Evolutionary conservation across 1,140 invertebrate species (phyloP).

Genomic region (Macrostomum lignano): DNA sequence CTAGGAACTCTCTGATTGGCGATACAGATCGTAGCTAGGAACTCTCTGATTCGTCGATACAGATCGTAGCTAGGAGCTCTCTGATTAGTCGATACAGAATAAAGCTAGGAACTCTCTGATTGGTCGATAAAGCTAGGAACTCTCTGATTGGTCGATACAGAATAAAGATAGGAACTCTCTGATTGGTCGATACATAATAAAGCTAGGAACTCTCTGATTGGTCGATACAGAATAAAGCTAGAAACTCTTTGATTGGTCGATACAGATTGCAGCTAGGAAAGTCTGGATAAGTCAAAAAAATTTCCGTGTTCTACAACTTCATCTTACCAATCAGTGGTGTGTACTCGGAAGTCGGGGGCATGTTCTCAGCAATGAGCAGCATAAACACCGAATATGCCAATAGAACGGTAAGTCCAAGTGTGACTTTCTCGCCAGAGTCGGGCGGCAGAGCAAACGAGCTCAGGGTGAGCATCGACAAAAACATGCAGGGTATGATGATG

Average conservation of each 20-base stretch:
- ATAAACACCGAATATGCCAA: slow-evolving; percentile 99
- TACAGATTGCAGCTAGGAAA: not conserved
- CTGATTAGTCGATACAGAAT: no score
- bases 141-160: no score
- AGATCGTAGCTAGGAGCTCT: no score
- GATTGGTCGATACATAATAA: not conserved
- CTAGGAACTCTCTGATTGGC: no score
- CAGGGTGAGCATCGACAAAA: slow-evolving; percentile 68
- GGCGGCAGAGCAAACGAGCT: slow-evolving; percentile 90
- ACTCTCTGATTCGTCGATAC: no score
- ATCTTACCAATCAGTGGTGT: slow-evolving; percentile 84
- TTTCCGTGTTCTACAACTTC: not conserved
- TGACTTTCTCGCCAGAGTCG: slow-evolving; percentile 90
- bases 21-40: no score
- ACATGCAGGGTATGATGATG: slow-evolving; percentile 26
- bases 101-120: no score
- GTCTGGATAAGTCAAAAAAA: not conserved
- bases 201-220: not conserved
- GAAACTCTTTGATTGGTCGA: no score
- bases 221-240: no score
- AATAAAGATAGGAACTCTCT: not conserved
- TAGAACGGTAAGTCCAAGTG: slow-evolving; percentile 86
- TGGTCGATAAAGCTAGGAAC: no score
- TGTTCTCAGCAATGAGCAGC: slow-evolving; percentile 80
- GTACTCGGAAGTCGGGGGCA: slow-evolving; percentile 83